Conservation (phyloP, 2,797 vertebrate genomes). For the Hafferia zeledoni region DNA sequence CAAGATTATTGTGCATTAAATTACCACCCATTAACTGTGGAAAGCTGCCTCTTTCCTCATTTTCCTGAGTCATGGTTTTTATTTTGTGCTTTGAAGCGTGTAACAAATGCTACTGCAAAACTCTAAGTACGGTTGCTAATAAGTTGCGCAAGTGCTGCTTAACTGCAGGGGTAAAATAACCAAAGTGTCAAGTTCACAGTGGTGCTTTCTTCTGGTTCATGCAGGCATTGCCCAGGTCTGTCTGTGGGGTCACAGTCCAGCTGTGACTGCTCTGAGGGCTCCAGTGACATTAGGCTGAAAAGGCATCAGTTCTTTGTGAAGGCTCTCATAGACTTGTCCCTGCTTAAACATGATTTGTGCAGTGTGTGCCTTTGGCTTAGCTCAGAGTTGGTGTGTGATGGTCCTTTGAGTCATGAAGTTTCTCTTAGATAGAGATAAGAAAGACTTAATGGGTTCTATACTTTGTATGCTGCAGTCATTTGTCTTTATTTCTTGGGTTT, state of each 20-base stretch:
- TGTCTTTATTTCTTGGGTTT: not conserved
- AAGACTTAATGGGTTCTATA: not conserved
- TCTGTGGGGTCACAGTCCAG: fast-evolving
- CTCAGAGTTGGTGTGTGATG: not conserved
- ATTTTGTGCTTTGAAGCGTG: not conserved
- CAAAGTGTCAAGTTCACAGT: not conserved
- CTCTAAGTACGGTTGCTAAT: not conserved
- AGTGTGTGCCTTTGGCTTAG: not conserved
- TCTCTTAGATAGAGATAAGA: not conserved
- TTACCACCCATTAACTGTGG: not conserved
- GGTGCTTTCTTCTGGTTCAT: not conserved
- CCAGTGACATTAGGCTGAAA: no score
- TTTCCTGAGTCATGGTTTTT: not conserved
- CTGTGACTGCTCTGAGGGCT: not conserved
- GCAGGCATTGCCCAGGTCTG: not conserved
- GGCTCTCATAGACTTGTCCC: fast-evolving
- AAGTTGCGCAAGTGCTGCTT: not conserved
- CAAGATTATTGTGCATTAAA: not conserved
- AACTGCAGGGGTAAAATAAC: not conserved
- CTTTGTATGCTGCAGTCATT: not conserved
- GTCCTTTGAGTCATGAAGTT: not conserved
- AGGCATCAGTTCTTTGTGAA: not conserved
- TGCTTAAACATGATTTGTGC: not conserved
- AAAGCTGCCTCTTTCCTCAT: not conserved
- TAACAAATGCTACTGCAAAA: not conserved